A percentile compares a stretch with the other conserved stretches of the same genome.
phyloP scores from a whole-genome alignment of 2,888 invertebrate genomes.

The Platycheirus albimanus region DNA sequence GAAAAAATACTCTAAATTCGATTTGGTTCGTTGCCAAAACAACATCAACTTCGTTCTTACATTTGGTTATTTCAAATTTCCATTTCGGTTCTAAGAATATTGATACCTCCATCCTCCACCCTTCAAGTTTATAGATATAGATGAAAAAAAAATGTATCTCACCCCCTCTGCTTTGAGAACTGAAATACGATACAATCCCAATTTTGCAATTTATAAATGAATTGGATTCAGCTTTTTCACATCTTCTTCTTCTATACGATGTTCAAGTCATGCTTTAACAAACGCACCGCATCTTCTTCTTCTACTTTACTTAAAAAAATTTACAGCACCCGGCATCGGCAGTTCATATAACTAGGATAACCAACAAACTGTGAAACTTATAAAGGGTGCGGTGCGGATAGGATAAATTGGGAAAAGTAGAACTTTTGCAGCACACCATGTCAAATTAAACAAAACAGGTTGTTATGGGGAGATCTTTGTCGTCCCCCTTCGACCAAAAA shows the following conservation, averaged over 20 bases:
- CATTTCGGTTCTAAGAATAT: constrained; percentile 2
- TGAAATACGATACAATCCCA: constrained; percentile 66
- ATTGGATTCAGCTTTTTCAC: constrained; percentile 32
- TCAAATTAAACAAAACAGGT: constrained; percentile 23
- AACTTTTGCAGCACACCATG: constrained; percentile 3
- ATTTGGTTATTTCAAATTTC: constrained; percentile 25
- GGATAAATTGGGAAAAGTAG: constrained; percentile 15
- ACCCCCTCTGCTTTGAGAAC: constrained; percentile 1
- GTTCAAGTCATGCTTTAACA: constrained; percentile 49
- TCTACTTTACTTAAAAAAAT: constrained; percentile 26
- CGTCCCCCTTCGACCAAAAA: not conserved
- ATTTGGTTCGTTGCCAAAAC: constrained; percentile 63
- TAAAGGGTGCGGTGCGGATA: not conserved
- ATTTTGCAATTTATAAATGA: constrained; percentile 67
- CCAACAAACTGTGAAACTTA: constrained; percentile 22
- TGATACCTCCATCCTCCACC: no score
- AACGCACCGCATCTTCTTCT: constrained; percentile 55
- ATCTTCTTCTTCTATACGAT: not conserved
- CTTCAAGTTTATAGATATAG: not conserved
- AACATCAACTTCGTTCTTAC: constrained; percentile 41
- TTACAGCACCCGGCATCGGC: constrained; percentile 4
- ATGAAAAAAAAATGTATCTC: not conserved
- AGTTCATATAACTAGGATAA: constrained; percentile 13
- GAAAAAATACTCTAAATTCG: constrained; percentile 51
- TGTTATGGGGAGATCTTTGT: constrained; percentile 1